These are phyloP conservation scores for Lordiphosa stackelbergi DNA, from an alignment of 1,140 invertebrate species.

Conservation along the genomic window DNA sequence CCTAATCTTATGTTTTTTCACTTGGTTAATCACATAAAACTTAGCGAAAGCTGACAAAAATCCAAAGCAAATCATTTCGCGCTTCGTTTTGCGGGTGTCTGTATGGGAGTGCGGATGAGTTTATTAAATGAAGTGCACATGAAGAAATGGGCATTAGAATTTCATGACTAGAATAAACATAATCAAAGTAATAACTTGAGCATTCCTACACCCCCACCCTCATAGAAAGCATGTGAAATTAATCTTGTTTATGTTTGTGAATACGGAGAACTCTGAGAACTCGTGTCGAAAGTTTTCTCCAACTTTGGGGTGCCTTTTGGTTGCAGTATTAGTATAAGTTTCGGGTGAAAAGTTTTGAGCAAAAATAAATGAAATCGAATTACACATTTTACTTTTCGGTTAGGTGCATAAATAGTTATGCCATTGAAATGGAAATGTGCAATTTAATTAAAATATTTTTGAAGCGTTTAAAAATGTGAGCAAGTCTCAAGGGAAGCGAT, in stretches of 20 bases:
- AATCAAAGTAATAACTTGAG: conserved; percentile 70
- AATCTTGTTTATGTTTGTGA: conserved; percentile 68
- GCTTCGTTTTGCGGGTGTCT: conserved; percentile 16
- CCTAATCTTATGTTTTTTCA: conserved; percentile 69
- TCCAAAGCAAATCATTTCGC: conserved; percentile 55
- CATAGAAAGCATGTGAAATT: conserved; percentile 65
- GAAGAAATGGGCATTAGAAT: conserved; percentile 55
- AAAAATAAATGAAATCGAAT: conserved; percentile 68
- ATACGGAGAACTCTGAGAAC: conserved; percentile 23
- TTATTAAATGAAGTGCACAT: conserved; percentile 74
- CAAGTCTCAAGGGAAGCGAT: conserved; percentile 5
- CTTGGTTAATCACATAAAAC: conserved; percentile 63
- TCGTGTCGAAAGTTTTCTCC: conserved; percentile 56
- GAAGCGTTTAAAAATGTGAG: conserved; percentile 26
- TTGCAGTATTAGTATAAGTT: conserved; percentile 30
- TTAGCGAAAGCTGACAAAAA: conserved; percentile 31
- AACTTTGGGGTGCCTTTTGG: conserved; percentile 54
- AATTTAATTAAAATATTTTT: conserved; percentile 63
- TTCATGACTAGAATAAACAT: conserved; percentile 72
- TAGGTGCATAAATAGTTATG: conserved; percentile 33
- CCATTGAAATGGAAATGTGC: conserved; percentile 46
- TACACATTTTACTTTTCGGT: conserved; percentile 50
- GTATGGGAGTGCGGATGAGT: conserved; percentile 11
- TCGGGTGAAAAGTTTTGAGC: conserved; percentile 43
- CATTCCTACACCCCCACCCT: neutral